A percentile compares a stretch with the other conserved stretches of the same genome.
These are phyloP conservation scores for Strigamia transsilvanica DNA, from an alignment of 2,888 invertebrate genomes.

Conservation along the genomic window DNA sequence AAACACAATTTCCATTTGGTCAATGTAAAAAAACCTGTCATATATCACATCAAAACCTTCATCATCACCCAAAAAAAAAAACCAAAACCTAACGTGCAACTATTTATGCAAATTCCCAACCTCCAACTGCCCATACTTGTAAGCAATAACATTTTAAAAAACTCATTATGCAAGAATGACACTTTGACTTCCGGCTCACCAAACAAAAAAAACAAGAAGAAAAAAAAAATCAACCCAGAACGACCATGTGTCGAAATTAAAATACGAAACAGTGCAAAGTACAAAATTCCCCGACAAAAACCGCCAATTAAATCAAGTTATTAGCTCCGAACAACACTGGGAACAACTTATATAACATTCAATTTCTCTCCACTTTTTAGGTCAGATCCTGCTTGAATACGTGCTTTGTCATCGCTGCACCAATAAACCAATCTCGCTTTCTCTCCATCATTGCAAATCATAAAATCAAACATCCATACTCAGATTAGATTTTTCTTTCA, in stretches of 20 bases:
- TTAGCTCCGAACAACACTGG: too few species aligned
- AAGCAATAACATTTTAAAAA: neutral
- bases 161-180: conserved; percentile 21
- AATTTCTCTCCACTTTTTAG: neutral
- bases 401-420: conserved; percentile 15
- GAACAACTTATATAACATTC: conserved; percentile 18
- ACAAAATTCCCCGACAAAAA: too few species aligned
- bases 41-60: neutral
- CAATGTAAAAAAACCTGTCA: too few species aligned
- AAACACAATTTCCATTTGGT: too few species aligned
- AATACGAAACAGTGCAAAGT: neutral
- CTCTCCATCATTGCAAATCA: neutral
- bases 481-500: neutral
- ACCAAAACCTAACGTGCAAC: neutral
- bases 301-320: too few species aligned
- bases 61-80: neutral
- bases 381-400: conserved; percentile 5
- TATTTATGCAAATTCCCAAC: conserved; percentile 4
- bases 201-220: too few species aligned
- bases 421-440: neutral
- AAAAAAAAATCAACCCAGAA: too few species aligned
- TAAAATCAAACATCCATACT: neutral
- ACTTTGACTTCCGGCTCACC: conserved; percentile 1
- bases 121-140: neutral
- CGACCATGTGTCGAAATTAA: neutral